Percentiles rank a stretch among this genome's conserved stretches.
Evolutionary conservation across 1,140 invertebrate genomes (phyloP).

Genomic region (Vanessa tameamea): DNA sequence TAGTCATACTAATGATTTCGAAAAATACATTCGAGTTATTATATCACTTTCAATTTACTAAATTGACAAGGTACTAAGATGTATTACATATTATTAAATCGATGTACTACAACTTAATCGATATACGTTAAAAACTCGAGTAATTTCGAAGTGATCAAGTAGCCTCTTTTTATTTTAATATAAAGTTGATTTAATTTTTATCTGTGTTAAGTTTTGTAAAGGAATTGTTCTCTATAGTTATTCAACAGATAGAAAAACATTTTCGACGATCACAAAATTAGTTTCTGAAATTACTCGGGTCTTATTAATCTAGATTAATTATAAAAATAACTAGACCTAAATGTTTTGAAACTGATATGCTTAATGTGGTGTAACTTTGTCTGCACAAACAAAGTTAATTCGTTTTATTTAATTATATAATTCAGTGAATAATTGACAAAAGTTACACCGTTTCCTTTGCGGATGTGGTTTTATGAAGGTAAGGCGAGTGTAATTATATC

Average conservation of each 20-base stretch:
- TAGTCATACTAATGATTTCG: conserved; percentile 3
- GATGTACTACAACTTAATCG: conserved; percentile 4
- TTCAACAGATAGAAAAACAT: no score
- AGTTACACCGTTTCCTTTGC: conserved; percentile 34
- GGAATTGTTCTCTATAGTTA: no score
- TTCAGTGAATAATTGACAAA: conserved; percentile 21
- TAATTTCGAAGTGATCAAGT: conserved; percentile 3
- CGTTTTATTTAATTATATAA: conserved; percentile 15
- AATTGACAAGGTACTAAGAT: conserved; percentile 6
- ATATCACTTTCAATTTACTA: not conserved
- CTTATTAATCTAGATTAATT: conserved; percentile 46
- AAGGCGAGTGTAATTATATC: not conserved
- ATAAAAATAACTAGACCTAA: conserved; percentile 56
- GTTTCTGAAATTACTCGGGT: conserved; percentile 24
- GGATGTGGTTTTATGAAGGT: conserved; percentile 23
- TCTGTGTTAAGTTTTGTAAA: not conserved
- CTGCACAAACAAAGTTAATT: not conserved
- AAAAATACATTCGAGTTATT: not conserved
- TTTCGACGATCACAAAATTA: not conserved
- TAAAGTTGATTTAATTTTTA: not conserved
- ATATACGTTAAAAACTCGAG: conserved; percentile 25
- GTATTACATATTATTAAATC: not conserved
- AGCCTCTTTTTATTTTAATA: conserved; percentile 10
- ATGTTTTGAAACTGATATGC: conserved; percentile 67
- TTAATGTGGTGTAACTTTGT: conserved; percentile 55